Evolutionary conservation across 2,888 invertebrate genomes (phyloP).

Genomic region (Platypus cylindrus): DNA sequence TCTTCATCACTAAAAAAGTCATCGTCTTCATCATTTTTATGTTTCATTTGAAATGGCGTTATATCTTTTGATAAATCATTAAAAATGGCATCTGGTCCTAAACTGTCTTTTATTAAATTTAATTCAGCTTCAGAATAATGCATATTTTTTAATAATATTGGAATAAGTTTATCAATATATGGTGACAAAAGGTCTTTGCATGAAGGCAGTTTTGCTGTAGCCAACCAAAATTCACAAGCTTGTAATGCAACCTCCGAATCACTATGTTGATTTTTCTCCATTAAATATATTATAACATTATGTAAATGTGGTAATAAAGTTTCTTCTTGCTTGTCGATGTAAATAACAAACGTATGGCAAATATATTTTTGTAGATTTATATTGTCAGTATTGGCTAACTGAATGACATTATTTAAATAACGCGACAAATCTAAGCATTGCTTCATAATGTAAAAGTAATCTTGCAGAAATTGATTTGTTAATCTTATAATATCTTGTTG

Average conservation of each 20-base stretch:
- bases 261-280: constrained; percentile 80
- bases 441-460: constrained; percentile 28
- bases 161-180: constrained; percentile 74
- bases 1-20: constrained; percentile 44
- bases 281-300: constrained; percentile 95
- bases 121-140: constrained; percentile 95
- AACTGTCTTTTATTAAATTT: constrained; percentile 80
- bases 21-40: constrained; percentile 34
- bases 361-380: constrained; percentile 94
- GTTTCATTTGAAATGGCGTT: constrained; percentile 89
- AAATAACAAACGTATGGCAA: constrained; percentile 90
- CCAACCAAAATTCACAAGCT: constrained; percentile 98
- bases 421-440: constrained; percentile 27
- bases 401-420: constrained; percentile 74
- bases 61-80: constrained; percentile 96
- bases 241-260: constrained; percentile 92
- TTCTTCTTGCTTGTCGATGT: constrained; percentile 82
- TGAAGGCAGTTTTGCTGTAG: constrained; percentile 83
- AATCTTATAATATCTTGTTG: constrained; percentile 25
- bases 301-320: constrained; percentile 90
- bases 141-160: constrained; percentile 92
- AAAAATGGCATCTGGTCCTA: constrained; percentile 91
- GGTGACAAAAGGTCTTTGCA: constrained; percentile 83
- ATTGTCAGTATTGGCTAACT: constrained; percentile 86
- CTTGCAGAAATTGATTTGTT: constrained; percentile 32